Evolutionary conservation across 2,797 vertebrate species (phyloP).

Genomic region (Ciconia nigra): DNA sequence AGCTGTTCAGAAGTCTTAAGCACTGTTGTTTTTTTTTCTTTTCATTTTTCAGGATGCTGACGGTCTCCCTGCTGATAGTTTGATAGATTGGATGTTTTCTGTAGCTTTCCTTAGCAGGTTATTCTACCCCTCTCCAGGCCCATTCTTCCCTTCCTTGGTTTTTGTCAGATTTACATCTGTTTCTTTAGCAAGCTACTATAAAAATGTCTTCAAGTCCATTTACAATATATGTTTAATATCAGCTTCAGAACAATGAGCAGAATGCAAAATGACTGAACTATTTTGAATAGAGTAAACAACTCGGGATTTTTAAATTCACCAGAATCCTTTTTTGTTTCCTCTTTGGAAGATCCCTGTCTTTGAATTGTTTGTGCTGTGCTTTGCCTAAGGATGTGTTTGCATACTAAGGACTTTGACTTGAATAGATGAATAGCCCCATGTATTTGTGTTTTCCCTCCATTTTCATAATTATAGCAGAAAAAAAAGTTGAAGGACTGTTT

Average conservation of each 20-base stretch:
- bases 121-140: not conserved
- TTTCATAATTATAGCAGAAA: not conserved
- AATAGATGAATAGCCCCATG: not conserved
- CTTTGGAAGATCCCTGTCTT: not conserved
- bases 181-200: not conserved
- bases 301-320: not conserved
- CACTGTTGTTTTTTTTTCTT: not conserved
- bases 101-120: slow-evolving; percentile 9
- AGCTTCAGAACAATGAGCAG: not conserved
- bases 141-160: slow-evolving; percentile 1
- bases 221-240: not conserved
- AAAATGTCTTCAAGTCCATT: not conserved
- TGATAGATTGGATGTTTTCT: slow-evolving; percentile 42
- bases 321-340: not conserved
- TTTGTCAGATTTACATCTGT: slow-evolving; percentile 43
- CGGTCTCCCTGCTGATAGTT: slow-evolving; percentile 16
- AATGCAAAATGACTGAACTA: not conserved
- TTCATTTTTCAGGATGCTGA: not conserved
- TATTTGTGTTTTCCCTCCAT: not conserved
- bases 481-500: not conserved
- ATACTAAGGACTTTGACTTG: not conserved
- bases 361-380: not conserved
- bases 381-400: not conserved
- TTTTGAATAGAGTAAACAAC: not conserved
- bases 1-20: not conserved